Percentiles rank a stretch among this genome's conserved stretches.
Conservation (phyloP, 2,113 vertebrate species). For the Neomonachus schauinslandi region DNA sequence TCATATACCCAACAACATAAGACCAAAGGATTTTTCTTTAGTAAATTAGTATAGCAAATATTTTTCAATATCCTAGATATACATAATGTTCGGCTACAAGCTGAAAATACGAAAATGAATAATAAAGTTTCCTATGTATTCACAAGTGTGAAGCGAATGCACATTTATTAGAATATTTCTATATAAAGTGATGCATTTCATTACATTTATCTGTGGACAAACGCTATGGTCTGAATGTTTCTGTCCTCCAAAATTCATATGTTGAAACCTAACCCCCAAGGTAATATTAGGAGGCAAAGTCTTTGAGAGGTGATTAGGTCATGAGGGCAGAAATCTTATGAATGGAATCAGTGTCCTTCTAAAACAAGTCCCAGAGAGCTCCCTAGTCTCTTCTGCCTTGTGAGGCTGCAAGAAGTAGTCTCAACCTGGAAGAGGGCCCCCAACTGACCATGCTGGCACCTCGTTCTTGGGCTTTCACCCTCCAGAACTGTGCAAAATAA, state of each 20-base stretch:
- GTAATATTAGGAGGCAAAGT: background rate
- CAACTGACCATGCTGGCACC: background rate
- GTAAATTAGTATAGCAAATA: background rate
- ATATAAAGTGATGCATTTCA: background rate
- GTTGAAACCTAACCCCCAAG: background rate
- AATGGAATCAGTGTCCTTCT: background rate
- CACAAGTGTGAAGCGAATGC: background rate
- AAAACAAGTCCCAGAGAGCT: background rate
- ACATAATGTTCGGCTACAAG: background rate
- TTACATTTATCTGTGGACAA: background rate
- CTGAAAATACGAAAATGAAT: background rate
- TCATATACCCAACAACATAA: background rate
- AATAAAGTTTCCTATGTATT: background rate
- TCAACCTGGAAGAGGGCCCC: background rate
- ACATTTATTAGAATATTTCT: background rate
- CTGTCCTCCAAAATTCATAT: background rate
- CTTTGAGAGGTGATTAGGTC: background rate
- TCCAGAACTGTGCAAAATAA: background rate
- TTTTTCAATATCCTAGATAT: background rate
- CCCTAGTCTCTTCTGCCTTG: background rate
- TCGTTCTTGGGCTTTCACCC: background rate
- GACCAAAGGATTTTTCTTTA: background rate
- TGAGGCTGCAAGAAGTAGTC: background rate
- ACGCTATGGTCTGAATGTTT: background rate
- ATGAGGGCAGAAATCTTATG: background rate